These are phyloP conservation scores for Steinernema carpocapsae DNA, from an alignment of 2,888 invertebrate species.

Conservation along the genomic window DNA sequence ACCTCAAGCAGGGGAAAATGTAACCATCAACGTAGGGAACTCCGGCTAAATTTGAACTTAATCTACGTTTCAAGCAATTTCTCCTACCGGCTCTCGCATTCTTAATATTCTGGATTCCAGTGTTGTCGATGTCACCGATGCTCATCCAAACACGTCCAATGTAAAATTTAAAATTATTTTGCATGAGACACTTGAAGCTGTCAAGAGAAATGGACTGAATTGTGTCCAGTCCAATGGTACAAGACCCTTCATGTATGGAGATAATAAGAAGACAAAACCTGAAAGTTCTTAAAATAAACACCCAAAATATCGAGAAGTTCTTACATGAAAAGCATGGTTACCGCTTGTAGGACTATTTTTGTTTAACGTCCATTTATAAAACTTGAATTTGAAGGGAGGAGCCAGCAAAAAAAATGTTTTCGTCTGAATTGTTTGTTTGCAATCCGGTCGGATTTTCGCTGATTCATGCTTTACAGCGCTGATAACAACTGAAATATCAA, in stretches of 20 bases:
- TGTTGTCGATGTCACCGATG: constrained; percentile 47
- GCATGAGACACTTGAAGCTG: constrained; percentile 49
- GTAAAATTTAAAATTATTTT: constrained; percentile 47
- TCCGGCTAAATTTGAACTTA: constrained; percentile 39
- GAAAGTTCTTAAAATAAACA: background rate
- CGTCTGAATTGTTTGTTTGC: no score
- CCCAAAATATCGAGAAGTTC: background rate
- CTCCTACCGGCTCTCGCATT: constrained; percentile 47
- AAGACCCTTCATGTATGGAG: background rate
- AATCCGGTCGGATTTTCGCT: no score
- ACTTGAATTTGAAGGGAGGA: no score
- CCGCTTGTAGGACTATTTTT: background rate
- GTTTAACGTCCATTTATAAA: no score
- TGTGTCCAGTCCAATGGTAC: constrained; percentile 28
- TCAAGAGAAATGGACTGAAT: constrained; percentile 47
- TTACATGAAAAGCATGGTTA: background rate
- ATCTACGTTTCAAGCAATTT: background rate
- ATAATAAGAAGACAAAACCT: background rate
- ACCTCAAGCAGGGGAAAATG: constrained; percentile 48
- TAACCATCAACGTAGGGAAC: constrained; percentile 49
- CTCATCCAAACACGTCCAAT: constrained; percentile 49
- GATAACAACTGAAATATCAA: no score
- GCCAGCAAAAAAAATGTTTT: no score
- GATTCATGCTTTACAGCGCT: no score
- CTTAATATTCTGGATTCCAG: constrained; percentile 53